phyloP scores from a whole-genome alignment of 2,113 vertebrate genomes.

The Hyperoodon ampullatus region DNA sequence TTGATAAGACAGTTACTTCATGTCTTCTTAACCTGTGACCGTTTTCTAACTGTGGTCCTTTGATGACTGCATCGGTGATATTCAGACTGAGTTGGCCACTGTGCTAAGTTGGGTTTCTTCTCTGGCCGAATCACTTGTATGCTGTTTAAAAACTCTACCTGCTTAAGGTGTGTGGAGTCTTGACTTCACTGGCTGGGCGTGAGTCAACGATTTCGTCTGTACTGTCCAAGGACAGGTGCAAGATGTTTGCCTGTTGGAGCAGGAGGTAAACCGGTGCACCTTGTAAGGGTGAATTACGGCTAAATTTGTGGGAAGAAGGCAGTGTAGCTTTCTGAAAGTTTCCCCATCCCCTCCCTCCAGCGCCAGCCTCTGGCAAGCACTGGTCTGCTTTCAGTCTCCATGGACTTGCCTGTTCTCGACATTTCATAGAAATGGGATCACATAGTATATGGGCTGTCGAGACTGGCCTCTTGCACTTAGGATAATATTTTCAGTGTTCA shows the following conservation, averaged over 20 bases:
- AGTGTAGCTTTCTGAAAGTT: background rate
- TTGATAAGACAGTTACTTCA: background rate
- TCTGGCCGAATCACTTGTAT: background rate
- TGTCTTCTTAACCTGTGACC: background rate
- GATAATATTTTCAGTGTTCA: background rate
- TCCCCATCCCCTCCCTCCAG: background rate
- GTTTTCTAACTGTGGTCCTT: background rate
- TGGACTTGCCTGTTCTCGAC: background rate
- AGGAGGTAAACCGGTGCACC: background rate
- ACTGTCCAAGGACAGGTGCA: background rate
- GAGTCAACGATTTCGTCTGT: background rate
- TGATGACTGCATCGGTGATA: too few species aligned
- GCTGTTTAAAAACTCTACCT: background rate
- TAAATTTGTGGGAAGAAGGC: background rate
- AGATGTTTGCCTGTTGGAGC: background rate
- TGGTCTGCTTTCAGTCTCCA: background rate
- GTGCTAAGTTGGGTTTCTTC: background rate
- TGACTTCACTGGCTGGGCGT: background rate
- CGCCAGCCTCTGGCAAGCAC: background rate
- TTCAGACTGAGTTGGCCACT: background rate
- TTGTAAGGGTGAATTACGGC: background rate
- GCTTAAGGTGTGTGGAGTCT: background rate
- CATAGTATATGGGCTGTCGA: background rate
- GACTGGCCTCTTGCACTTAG: background rate
- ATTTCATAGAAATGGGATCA: background rate